These are phyloP conservation scores for Carettochelys insculpta DNA, from an alignment of 2,113 vertebrate genomes.

Conservation along the genomic window DNA sequence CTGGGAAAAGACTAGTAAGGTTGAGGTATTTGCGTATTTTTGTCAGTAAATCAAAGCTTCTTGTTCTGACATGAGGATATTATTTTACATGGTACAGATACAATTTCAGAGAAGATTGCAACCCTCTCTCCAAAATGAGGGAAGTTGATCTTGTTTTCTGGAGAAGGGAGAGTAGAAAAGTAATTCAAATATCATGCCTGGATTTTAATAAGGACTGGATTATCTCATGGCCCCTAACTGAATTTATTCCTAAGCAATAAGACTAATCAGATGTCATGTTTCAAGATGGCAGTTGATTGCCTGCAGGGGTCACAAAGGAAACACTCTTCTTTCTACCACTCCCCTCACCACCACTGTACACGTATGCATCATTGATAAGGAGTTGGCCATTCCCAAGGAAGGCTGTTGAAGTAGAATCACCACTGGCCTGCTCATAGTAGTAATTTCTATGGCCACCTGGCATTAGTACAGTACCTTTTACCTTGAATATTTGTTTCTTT, in stretches of 20 bases:
- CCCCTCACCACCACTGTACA: not conserved
- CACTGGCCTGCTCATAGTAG: not conserved
- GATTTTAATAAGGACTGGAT: slow-evolving; percentile 37
- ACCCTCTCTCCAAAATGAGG: rapidly evolving
- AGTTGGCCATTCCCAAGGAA: slow-evolving; percentile 26
- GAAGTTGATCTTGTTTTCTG: not conserved
- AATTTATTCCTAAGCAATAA: slow-evolving; percentile 5
- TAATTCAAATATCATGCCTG: not conserved
- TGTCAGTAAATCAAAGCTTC: not conserved
- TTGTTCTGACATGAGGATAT: not conserved
- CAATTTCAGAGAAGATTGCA: not conserved
- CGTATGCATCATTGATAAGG: slow-evolving; percentile 53
- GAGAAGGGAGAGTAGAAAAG: not conserved
- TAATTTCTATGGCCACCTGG: not conserved
- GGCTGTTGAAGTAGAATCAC: not conserved
- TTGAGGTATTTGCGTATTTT: slow-evolving; percentile 25
- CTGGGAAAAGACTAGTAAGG: slow-evolving; percentile 39
- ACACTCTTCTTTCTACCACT: no score
- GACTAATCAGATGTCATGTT: not conserved
- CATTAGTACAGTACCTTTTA: not conserved
- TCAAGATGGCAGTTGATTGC: slow-evolving; percentile 27
- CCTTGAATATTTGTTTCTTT: not conserved
- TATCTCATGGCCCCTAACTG: slow-evolving; percentile 20
- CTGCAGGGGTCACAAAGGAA: not conserved
- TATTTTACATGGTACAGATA: slow-evolving; percentile 7